Conservation (phyloP, 2,113 vertebrate species). For the Rhea pennata region DNA sequence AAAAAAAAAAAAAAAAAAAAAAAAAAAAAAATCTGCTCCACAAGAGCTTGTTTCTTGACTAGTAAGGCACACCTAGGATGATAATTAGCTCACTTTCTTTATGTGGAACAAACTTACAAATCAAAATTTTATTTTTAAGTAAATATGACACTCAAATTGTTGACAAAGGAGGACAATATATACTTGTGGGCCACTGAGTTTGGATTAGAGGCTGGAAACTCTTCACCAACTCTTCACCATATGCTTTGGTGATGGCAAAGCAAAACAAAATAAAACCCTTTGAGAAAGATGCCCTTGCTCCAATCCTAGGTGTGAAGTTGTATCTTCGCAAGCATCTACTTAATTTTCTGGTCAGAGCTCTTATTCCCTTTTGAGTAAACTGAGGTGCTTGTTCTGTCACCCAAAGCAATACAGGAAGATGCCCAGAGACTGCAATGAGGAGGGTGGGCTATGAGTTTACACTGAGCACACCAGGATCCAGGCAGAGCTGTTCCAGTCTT, state of each 20-base stretch:
- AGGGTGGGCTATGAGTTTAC: not conserved
- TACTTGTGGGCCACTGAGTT: not conserved
- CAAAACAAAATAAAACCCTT: not conserved
- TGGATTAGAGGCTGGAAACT: not conserved
- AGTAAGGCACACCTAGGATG: not conserved
- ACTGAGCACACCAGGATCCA: not conserved
- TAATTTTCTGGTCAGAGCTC: not conserved
- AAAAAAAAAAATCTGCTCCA: not conserved
- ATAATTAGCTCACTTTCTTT: not conserved
- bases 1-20: not conserved
- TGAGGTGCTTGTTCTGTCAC: not conserved
- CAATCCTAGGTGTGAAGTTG: not conserved
- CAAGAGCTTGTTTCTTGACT: too few relatives aligned
- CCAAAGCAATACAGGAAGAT: not conserved
- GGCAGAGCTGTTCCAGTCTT: not conserved
- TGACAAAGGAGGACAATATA: not conserved
- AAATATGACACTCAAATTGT: not conserved
- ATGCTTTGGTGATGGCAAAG: not conserved
- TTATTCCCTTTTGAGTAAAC: not conserved
- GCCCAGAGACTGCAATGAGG: fast-evolving
- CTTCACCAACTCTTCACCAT: not conserved
- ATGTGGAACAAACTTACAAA: not conserved
- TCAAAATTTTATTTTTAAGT: not conserved
- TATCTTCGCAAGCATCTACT: not conserved
- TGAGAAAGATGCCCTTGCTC: not conserved